Evolutionary conservation across 1,140 invertebrate species (phyloP).

Genomic region (Sycophaga agraensis): DNA sequence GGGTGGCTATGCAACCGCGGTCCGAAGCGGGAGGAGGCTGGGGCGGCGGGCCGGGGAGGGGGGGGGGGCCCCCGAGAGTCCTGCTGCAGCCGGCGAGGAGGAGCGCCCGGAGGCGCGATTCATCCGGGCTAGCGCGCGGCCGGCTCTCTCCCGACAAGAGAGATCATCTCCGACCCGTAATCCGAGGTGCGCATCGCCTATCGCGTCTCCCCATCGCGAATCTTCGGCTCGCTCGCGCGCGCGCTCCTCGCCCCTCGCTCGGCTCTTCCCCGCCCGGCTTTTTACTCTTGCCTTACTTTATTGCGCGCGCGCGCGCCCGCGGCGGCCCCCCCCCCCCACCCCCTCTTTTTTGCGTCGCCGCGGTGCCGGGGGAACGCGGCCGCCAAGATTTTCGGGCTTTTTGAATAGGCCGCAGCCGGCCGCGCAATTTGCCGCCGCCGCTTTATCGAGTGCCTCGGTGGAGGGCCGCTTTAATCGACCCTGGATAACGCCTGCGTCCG

Average conservation of each 20-base stretch:
- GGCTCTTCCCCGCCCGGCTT: neutral
- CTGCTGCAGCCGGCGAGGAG: neutral
- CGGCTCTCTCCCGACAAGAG: constrained; percentile 46
- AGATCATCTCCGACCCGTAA: constrained; percentile 56
- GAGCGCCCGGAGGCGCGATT: constrained; percentile 1
- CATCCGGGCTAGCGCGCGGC: too few relatives aligned
- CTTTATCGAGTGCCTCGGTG: too few relatives aligned
- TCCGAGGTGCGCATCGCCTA: constrained; percentile 56
- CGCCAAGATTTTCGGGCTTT: too few relatives aligned
- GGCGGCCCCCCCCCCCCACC: too few relatives aligned
- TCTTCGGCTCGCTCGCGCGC: constrained; percentile 36
- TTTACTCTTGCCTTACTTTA: neutral
- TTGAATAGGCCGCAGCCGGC: too few relatives aligned
- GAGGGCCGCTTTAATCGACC: too few relatives aligned
- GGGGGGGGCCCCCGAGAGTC: neutral
- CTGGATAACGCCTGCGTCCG: too few relatives aligned
- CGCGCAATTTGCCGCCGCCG: too few relatives aligned
- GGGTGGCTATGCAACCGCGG: too few relatives aligned
- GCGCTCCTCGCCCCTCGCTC: neutral
- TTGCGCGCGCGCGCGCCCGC: too few relatives aligned
- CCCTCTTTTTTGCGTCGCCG: too few relatives aligned
- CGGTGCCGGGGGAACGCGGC: too few relatives aligned
- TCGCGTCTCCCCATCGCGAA: constrained; percentile 53
- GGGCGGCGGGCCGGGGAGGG: neutral
- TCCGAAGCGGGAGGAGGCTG: neutral